Percentiles rank a stretch among this genome's conserved stretches.
phyloP scores from a whole-genome alignment of 1,140 invertebrate species.

The Babylonia areolata region DNA sequence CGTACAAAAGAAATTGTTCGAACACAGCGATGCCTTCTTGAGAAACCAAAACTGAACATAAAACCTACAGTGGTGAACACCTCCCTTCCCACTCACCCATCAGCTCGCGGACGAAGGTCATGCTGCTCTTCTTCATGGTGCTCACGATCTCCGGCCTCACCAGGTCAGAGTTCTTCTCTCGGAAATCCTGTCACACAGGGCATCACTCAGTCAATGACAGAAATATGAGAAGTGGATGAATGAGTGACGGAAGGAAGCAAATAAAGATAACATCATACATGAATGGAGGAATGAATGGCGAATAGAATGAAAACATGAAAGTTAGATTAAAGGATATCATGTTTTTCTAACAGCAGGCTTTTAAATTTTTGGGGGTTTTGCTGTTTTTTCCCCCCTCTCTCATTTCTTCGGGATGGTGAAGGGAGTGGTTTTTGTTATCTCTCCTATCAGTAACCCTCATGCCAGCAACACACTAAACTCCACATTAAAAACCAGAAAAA shows the following conservation, averaged over 20 bases:
- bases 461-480: too few species aligned
- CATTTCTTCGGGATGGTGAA: too few species aligned
- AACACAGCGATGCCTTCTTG: too few species aligned
- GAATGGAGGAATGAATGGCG: not conserved
- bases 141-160: slow-evolving; percentile 95
- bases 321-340: not conserved
- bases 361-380: too few species aligned
- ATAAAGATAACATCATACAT: not conserved
- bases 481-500: too few species aligned
- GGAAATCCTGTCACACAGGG: slow-evolving; percentile 84
- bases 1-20: too few species aligned
- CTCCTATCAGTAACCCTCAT: too few species aligned
- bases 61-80: too few species aligned
- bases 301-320: not conserved
- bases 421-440: too few species aligned
- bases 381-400: too few species aligned
- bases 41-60: too few species aligned
- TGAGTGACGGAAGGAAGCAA: not conserved
- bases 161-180: slow-evolving; percentile 96
- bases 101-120: slow-evolving; percentile 94
- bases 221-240: not conserved
- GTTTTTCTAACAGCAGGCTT: too few species aligned
- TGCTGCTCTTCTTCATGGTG: slow-evolving; percentile 93
- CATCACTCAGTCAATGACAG: not conserved
- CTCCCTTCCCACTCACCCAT: slow-evolving; percentile 85